Base-by-base conservation (phyloP, 2,113 vertebrate genomes). In the Xenopus laevis region DNA sequence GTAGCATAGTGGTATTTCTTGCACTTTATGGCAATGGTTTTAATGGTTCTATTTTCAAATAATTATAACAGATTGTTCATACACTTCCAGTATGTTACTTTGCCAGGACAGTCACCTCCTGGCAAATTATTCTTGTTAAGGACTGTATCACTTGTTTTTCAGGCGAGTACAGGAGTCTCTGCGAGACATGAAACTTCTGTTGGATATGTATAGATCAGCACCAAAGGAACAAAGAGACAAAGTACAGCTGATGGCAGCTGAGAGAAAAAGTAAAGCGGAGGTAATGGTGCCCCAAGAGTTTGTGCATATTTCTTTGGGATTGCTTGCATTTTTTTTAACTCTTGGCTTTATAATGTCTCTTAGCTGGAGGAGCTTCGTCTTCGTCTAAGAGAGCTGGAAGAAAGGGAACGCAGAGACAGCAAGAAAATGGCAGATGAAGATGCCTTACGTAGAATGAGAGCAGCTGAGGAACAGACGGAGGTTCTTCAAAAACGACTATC, bases 341-440 rank as follows among this genome's bases (percentile, higher is more conserved):
- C 60, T 61, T 18, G 75, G 6, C 47, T n/a, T 55, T 65, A 15
- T 11, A 1, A 40, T 0, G 75, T 59, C 4, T 62, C 78, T 13
- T 78, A 99, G 96, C 87, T 93, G 78, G 97, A 99, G 78, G 96
- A 97, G 77, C 87, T 99, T 61, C 93, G 93, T 17, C 96, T 96
- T 83, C 88, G 96, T 60, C 86, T 97, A 60, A 91, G 93, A 79
- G 96, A 99, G 53, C 76, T 98, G 70, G 96, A 99, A 83, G 96
- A 99, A 82, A 91, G 95, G 59, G 95, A 97, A 82, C 94, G 96
- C 79, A 95, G 94, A 71, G 97, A 99, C 71, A 96, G 95, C 77
- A 98, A 98, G 82, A 97, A 98, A 82, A 97, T 98, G 97, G 96
- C 96, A 0, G 97, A 98, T 6, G 96, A 98, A 76, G 97, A 98